A percentile compares a stretch with the other conserved stretches of the same genome.
phyloP scores from a whole-genome alignment of 2,888 invertebrate species.

The Dicranocentrus wangi region DNA sequence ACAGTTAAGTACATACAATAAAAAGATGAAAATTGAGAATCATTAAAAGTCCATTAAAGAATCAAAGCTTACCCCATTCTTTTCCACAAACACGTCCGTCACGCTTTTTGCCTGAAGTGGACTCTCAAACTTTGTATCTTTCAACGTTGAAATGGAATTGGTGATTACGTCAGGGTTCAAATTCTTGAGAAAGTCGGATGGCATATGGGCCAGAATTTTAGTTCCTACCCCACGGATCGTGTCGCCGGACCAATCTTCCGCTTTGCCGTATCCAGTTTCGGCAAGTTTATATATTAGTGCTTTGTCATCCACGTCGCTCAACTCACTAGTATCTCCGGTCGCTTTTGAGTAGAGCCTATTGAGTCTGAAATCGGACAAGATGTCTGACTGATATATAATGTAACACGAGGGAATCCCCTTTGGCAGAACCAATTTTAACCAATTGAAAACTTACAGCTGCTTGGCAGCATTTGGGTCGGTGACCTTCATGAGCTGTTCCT shows the following conservation, averaged over 20 bases:
- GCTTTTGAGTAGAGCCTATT: conserved; percentile 57
- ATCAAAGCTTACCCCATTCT: conserved; percentile 45
- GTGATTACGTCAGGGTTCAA: conserved; percentile 60
- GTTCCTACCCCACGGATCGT: conserved; percentile 50
- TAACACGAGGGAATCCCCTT: too few relatives aligned
- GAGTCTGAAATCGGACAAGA: conserved; percentile 11
- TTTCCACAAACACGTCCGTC: conserved; percentile 65
- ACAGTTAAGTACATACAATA: too few relatives aligned
- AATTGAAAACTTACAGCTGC: conserved; percentile 57
- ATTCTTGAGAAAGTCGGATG: conserved; percentile 60
- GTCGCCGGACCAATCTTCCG: conserved; percentile 58
- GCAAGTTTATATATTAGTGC: conserved; percentile 68
- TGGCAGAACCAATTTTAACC: too few relatives aligned
- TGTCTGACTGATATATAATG: neutral
- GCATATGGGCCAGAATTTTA: conserved; percentile 61
- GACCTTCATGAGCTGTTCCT: conserved; percentile 72
- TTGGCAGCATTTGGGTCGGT: conserved; percentile 67
- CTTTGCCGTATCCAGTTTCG: conserved; percentile 66
- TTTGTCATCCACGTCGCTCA: conserved; percentile 71
- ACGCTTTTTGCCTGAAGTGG: conserved; percentile 70
- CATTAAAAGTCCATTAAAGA: too few relatives aligned
- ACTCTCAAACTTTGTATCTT: conserved; percentile 65
- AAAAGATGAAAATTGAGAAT: too few relatives aligned
- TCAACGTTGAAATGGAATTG: conserved; percentile 54
- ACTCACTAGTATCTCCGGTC: conserved; percentile 37